A percentile compares a stretch with the other conserved stretches of the same genome.
Evolutionary conservation across 2,888 invertebrate species (phyloP).

Genomic region (Drosophila koepferae): DNA sequence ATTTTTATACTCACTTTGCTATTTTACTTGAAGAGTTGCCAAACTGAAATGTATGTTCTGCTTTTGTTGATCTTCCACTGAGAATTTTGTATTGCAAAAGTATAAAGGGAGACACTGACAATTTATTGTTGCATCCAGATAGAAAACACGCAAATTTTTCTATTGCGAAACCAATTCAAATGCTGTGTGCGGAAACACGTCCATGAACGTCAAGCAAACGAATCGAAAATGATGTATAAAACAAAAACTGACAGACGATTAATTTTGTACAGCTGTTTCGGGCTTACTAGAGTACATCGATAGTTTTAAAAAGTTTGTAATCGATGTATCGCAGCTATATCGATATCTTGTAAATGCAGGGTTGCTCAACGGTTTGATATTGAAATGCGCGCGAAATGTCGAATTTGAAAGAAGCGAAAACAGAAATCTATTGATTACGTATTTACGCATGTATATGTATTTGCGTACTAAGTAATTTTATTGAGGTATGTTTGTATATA

Average conservation of each 20-base stretch:
- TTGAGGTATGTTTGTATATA: background rate
- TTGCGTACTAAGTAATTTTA: background rate
- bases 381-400: background rate
- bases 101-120: constrained; percentile 56
- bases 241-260: constrained; percentile 53
- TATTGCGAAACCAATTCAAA: constrained; percentile 73
- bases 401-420: background rate
- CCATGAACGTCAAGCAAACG: constrained; percentile 73
- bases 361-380: background rate
- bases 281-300: constrained; percentile 8
- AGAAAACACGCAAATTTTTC: constrained; percentile 72
- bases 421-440: background rate
- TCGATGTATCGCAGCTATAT: constrained; percentile 12
- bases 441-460: background rate
- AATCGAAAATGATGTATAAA: constrained; percentile 74
- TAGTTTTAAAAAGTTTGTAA: background rate
- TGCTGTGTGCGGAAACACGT: constrained; percentile 66
- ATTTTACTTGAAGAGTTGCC: constrained; percentile 40
- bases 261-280: constrained; percentile 52
- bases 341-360: background rate
- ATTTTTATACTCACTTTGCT: constrained; percentile 51
- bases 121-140: constrained; percentile 68
- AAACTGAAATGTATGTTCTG: constrained; percentile 37
- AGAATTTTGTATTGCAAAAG: constrained; percentile 68
- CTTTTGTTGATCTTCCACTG: constrained; percentile 58